Percentiles rank a stretch among this genome's conserved stretches.
These are phyloP conservation scores for Sternarchorhynchus goeldii DNA, from an alignment of 2,797 vertebrate species.

Conservation along the genomic window DNA sequence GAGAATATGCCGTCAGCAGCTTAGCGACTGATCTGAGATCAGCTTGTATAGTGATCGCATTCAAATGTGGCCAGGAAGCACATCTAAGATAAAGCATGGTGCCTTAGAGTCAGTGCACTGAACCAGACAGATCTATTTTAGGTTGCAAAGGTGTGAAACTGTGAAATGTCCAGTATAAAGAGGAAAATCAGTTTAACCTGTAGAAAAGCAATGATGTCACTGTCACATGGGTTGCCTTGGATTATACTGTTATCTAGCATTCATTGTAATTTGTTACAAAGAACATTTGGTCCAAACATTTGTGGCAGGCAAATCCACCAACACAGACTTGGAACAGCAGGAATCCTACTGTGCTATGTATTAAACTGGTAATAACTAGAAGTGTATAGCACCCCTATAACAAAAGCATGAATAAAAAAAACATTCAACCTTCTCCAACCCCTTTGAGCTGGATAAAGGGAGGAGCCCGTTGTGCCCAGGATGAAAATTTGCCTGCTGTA, in stretches of 20 bases:
- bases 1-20: slow-evolving; percentile 44
- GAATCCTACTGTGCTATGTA: not conserved
- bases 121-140: slow-evolving; percentile 19
- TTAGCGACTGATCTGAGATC: slow-evolving; percentile 31
- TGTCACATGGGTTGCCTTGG: not conserved
- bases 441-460: too few relatives aligned
- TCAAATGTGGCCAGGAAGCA: slow-evolving; percentile 35
- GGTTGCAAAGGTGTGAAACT: not conserved
- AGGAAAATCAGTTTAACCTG: not conserved
- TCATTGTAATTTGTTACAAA: too few relatives aligned
- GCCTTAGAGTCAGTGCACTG: slow-evolving; percentile 22
- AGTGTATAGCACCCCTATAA: not conserved
- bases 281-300: too few relatives aligned
- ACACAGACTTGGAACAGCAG: not conserved
- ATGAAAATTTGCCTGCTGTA: not conserved
- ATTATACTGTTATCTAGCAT: not conserved
- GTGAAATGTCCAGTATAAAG: not conserved
- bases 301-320: too few relatives aligned
- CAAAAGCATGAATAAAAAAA: not conserved
- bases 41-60: slow-evolving; percentile 39
- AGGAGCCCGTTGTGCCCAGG: not conserved
- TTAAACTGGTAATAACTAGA: not conserved
- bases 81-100: slow-evolving; percentile 15
- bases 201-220: not conserved
- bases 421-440: not conserved